Evolutionary conservation across 2,888 invertebrate species (phyloP), one percentile per base, ranked within the genome.

Genomic region (Acleris emargana): DNA sequence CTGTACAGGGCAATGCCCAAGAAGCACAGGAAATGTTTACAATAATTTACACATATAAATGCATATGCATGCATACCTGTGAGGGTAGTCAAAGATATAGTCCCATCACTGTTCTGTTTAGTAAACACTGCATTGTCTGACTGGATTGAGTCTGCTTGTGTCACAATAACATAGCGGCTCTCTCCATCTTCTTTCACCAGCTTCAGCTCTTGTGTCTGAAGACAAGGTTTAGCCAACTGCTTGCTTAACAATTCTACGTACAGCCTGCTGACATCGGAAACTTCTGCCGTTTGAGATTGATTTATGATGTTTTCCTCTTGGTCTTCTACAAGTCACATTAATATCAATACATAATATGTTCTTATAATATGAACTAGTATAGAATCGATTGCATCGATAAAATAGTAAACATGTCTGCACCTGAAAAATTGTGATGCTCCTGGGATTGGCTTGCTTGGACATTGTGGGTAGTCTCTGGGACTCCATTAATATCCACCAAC

Each of bases 91-190:
- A 91, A 73, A 22, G 89, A 88, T 72, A 92, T 86, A 69, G 90
- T 89, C 1, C 90, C 91, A 83, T 91, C 89, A 73, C 81, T 79
- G 67, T 89, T 89, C 72, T 90, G 89, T 71, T 87, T 91, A 1
- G 89, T 87, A 5, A 91, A 84, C 49, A 91, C 77, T 47, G 84
- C 74, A 51, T 75, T 76, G 9, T 70, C 72, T 5, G 70, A 69
- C 69, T 74, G 79, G 20, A 84, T 72, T 0, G 76, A 57, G 5
- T 77, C 76, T 1, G 84, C 81, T 38, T 83, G 77, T 0, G 82
- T 77, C 20, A 91, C 72, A 52, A 91, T 81, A 54, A 90, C 77
- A 70, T 87, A 91, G 49, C 82, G 79, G 51, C 79, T 82, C 17
- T 82, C 80, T 0, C 82, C 84, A 72, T 83, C 74, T 55, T 83